Evolutionary conservation across 2,797 vertebrate genomes (phyloP), one percentile per base, ranked within the genome.

Genomic region (Mionectes olivaceus): DNA sequence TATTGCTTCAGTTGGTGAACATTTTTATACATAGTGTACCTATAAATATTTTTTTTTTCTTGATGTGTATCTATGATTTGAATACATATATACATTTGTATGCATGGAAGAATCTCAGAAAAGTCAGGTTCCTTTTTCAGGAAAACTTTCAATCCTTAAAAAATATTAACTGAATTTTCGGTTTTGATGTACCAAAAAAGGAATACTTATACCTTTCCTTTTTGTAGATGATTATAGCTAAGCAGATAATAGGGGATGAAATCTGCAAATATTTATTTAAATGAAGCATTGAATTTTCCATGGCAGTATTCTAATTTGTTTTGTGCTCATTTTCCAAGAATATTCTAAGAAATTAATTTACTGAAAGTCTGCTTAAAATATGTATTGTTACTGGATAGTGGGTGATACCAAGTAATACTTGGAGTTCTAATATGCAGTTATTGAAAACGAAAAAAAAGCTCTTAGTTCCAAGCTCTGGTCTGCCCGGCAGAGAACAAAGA

Each of bases 261-360:
- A 85, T 82, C 52, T 87, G 28, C 24, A 94, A 89, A 91, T 89
- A 91, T 89, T 95, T 76, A 81, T 89, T 95, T 83, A 89, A 95
- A 89, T 88, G 76, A 94, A 93, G 63, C 53, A 81, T 22, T 83
- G 55, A 71, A 67, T 95, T 96, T 85, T 92, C 23, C 17, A 17
- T 82, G 63, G 81, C 23, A 39, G 43, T 94, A 79, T 70, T 84
- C 83, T 93, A 75, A 69, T 52, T 87, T 23, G 1, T 89, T 94
- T 93, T 89, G n/a, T 91, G 43, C 57, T 91, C 76, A 57, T 44
- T 92, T 95, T 78, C 69, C 67, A 95, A 69, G 65, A 87, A 78
- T 91, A 76, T 87, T 83, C 50, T 83, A 61, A 35, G 82, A 94
- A 92, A 88, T 53, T 85, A 57, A 84, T 95, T 95, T 95, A 85